Base-by-base conservation (phyloP, 35 echinoderm and acorn worm species). In the Hemicentrotus pulcherrimus region DNA sequence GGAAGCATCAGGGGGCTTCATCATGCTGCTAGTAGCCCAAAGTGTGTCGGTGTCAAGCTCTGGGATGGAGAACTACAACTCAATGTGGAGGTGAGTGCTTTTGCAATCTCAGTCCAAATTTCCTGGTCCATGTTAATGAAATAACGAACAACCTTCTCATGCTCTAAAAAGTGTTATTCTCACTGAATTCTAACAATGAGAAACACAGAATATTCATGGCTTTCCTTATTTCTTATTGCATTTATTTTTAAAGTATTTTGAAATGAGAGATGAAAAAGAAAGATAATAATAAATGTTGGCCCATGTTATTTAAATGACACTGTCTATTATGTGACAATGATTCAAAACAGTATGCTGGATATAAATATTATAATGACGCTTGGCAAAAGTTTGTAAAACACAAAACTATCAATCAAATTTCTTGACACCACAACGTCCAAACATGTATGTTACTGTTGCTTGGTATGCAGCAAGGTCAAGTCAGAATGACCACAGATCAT, bases 51-150 rank as follows among this genome's bases (percentile, higher is more conserved):
- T 93, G 91, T 93, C 91, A 93, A 93, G 52, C 47, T 95, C 24
- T 58, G 48, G 47, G 94, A 91, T 91, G 87, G 87, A 14, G 47
- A 95, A 61, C 33, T 95, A 52, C 94, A 95, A 91, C 59, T 95
- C 48, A 95, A 91, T 95, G 94, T 95, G 16, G 94, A 95, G 94
- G 94, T 95, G 31, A 35, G 94, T 86, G 31, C 22, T 8, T n/a
- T 78, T 28, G 19, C 28, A n/a, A 78, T 78, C 65, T 78, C 52
- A 10, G 52, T 59, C 52, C 11, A 16, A 6, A 59, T 59, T 59
- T 59, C 10, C 1, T 22, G 4, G 6, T 78, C 65, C 65, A 28
- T 28, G 15, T 7, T 78, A 11, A 14, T 0, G 52, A 14, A 59
- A 14, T 55, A 10, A 8, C 14, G 4, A 70, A 78, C 2, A n/a